Base-by-base conservation (phyloP, 2,888 invertebrate genomes). In the Oxytorus armatus region DNA sequence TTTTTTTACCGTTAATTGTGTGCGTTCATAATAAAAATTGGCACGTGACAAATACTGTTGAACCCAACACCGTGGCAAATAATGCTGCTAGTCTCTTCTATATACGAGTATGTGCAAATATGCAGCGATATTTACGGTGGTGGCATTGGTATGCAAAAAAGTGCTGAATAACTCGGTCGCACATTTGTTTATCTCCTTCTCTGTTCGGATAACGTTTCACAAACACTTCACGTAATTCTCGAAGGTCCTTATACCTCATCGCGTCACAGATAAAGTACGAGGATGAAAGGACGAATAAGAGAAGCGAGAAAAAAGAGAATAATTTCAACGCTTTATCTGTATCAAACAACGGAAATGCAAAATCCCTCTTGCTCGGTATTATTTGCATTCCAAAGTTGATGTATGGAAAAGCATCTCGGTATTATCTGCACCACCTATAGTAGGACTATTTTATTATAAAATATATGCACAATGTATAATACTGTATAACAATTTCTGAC, bases 321-420 rank as follows among this genome's bases (percentile, higher is more conserved):
- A 11, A 61, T 7, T 3, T 1, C n/a, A 16, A 33, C 57, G 33
- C 11, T 18, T n/a, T 47, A 18, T 18, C 5, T 18, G 18, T 11
- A 47, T 18, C 16, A 47, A n/a, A 11, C 47, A 7, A 47, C 18
- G 18, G 33, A 36, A 39, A 57, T 55, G 25, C 5, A 23, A 29
- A 69, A 16, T 39, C 11, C 44, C 4, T 10, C 21, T 42, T 23
- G 2, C 10, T 23, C 21, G 39, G 11, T 25, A 2, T 42, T 36
- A 55, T 68, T 39, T 42, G 33, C 21, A 51, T 66, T 51, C 8
- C 51, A 21, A 3, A 10, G 36, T 8, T 36, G 36, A 36, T 36
- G 10, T n/a, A n/a, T 36, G 7, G 10, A 36, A 8, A 36, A 39
- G 18, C 11, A 53, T 47, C 18, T 18, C 18, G 7, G 14, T 18